Evolutionary conservation across 2,113 vertebrate species (phyloP).

Genomic region (Nerophis lumbriciformis): DNA sequence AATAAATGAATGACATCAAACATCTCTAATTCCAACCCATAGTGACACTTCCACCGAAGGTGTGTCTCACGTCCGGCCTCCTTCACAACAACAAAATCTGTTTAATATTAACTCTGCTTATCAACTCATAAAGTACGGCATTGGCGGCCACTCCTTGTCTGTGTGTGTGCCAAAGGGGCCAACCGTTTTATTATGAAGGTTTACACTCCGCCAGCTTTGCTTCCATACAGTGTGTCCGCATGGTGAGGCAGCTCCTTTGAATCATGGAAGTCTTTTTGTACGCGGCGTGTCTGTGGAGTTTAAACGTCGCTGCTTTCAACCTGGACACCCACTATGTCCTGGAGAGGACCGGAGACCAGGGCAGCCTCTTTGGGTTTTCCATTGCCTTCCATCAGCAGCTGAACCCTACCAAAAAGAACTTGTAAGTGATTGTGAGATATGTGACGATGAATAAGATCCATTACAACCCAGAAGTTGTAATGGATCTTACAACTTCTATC

Average conservation of each 20-base stretch:
- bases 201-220: not conserved
- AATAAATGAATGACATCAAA: not conserved
- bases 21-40: not conserved
- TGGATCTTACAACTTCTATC: too few relatives aligned
- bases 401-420: slow-evolving; percentile 70
- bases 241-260: not conserved
- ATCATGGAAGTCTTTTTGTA: slow-evolving; percentile 23
- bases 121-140: slow-evolving; percentile 26
- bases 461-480: too few relatives aligned
- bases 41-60: not conserved
- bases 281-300: slow-evolving; percentile 27
- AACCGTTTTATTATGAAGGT: slow-evolving; percentile 15
- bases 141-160: slow-evolving; percentile 37
- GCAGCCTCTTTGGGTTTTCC: slow-evolving; percentile 85
- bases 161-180: not conserved
- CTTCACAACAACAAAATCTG: not conserved
- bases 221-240: not conserved
- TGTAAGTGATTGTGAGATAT: slow-evolving; percentile 71
- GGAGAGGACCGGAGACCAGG: slow-evolving; percentile 71
- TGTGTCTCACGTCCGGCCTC: slow-evolving; percentile 11
- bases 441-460: not conserved
- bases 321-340: slow-evolving; percentile 75
- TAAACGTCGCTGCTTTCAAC: slow-evolving; percentile 73
- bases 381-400: slow-evolving; percentile 85
- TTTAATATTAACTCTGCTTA: slow-evolving; percentile 50